A percentile compares a stretch with the other conserved stretches of the same genome.
phyloP scores from a whole-genome alignment of 2,113 vertebrate genomes.

The Irena cyanogastra region DNA sequence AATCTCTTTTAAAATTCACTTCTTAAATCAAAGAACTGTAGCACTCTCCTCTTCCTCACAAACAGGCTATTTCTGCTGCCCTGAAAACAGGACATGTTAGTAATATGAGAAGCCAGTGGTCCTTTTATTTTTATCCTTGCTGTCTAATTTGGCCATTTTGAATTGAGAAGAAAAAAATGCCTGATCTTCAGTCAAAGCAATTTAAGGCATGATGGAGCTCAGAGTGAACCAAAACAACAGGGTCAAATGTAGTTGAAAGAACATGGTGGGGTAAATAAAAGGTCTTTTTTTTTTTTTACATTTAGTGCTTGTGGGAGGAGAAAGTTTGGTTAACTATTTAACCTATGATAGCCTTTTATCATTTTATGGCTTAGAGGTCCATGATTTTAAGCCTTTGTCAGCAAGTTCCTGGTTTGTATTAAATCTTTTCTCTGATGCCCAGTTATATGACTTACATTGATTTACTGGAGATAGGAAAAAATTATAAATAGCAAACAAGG shows the following conservation, averaged over 20 bases:
- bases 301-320: slow-evolving; percentile 40
- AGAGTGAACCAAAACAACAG: slow-evolving; percentile 37
- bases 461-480: neutral
- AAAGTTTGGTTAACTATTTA: slow-evolving; percentile 62
- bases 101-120: neutral
- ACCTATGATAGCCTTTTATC: slow-evolving; percentile 10
- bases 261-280: slow-evolving; percentile 29
- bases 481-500: neutral
- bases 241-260: slow-evolving; percentile 49
- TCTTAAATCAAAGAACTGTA: neutral
- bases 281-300: neutral
- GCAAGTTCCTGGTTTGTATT: neutral
- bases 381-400: neutral
- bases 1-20: slow-evolving; percentile 10
- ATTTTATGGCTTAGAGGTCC: slow-evolving; percentile 6
- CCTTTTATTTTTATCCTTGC: neutral
- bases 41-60: neutral
- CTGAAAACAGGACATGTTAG: neutral
- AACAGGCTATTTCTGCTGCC: neutral
- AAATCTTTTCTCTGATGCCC: neutral
- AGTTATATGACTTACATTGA: neutral
- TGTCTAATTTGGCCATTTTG: slow-evolving; percentile 27
- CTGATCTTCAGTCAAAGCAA: slow-evolving; percentile 28
- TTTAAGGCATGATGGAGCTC: slow-evolving; percentile 17
- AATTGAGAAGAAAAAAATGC: neutral